Percentiles rank a stretch among this genome's conserved stretches.
phyloP scores from a whole-genome alignment of 2,113 vertebrate genomes.

The Macaca mulatta region DNA sequence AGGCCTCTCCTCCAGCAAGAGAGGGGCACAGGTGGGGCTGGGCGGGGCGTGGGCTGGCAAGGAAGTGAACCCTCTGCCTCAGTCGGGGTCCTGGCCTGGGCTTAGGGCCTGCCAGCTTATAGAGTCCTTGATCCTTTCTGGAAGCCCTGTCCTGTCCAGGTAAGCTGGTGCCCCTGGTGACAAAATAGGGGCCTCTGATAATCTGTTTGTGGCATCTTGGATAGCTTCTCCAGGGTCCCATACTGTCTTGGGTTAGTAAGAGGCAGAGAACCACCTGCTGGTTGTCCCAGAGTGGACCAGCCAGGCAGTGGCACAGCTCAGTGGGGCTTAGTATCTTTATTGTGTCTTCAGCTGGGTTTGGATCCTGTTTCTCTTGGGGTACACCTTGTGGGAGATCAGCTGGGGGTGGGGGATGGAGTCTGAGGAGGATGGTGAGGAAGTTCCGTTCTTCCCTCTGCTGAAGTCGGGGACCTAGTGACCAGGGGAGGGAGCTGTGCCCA shows the following conservation, averaged over 20 bases:
- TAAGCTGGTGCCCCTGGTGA: slow-evolving; percentile 18
- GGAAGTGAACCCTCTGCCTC: background rate
- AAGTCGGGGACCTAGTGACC: background rate
- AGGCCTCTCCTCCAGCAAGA: background rate
- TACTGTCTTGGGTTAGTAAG: background rate
- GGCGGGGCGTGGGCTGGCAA: background rate
- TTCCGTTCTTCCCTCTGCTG: background rate
- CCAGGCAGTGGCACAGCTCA: background rate
- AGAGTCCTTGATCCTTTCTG: background rate
- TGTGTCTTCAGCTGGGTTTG: background rate
- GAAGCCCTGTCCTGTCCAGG: slow-evolving; percentile 39
- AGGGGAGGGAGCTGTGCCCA: background rate
- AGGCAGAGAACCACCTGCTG: background rate
- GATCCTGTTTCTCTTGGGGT: background rate
- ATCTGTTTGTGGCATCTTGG: background rate
- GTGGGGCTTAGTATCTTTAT: background rate
- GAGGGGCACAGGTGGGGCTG: background rate
- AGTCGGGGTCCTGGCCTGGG: background rate
- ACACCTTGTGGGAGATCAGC: background rate
- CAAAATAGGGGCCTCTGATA: background rate
- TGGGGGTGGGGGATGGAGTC: background rate
- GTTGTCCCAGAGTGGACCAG: background rate
- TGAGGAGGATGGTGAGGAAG: background rate
- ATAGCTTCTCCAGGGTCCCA: background rate
- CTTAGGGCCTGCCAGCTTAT: background rate